Base-by-base conservation (phyloP, 2,797 vertebrate species). In the Sylvilagus floridanus region DNA sequence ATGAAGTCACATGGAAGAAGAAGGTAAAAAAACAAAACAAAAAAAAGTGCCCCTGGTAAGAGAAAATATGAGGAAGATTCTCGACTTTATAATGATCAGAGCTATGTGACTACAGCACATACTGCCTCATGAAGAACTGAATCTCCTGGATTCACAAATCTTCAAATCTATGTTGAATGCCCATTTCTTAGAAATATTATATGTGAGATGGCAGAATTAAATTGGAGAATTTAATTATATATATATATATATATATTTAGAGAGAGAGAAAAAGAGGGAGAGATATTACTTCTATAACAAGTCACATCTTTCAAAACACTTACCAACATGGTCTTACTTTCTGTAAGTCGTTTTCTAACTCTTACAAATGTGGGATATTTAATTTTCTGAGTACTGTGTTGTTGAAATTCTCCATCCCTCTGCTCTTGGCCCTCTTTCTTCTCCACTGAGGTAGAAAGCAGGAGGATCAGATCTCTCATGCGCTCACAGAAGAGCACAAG, bases 401-500 rank as follows among this genome's bases (percentile, higher is more conserved):
- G n/a, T 77, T 84, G 63, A 86, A 62, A 22, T 84, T 35, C 63
- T 14, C 17, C 88, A 69, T 57, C 12, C 0, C 50, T 84, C 11
- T 77, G 13, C 35, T 79, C 28, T 73, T 69, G 35, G 24, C 54
- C 22, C 22, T 28, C 8, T 47, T 30, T 17, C 68, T 91, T 91
- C 76, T 79, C 19, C 26, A 2, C 19, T 42, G 52, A 60, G 65
- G 42, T 42, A 71, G 62, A 71, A 50, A 77, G 52, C 32, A 21
- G 28, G 47, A 35, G n/a, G 66, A 71, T 71, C 22, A 60, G 60
- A 28, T 86, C n/a, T 91, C 50, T 60, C 75, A 79, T 17, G 6
- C 63, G 32, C 73, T 85, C 71, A 57, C 68, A 77, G 73, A 94
- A 77, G 50, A 90, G 60, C n/a, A 32, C 50, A 93, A 92, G 62